phyloP scores from a whole-genome alignment of 2,797 vertebrate species.

The Todus mexicanus region DNA sequence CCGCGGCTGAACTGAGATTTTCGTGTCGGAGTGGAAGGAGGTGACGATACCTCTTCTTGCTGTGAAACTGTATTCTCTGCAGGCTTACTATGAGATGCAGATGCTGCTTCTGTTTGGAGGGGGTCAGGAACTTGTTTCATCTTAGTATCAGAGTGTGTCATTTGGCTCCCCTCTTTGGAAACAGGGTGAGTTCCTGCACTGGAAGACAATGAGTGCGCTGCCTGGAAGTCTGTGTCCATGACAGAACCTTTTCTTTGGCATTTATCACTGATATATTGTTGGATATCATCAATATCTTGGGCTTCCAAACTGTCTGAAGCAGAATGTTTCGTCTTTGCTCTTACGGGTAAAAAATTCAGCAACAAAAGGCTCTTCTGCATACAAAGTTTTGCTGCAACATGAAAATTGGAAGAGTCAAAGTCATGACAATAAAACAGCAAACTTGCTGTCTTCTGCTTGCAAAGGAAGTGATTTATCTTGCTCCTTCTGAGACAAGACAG shows the following conservation, averaged over 20 bases:
- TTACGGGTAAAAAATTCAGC: slow-evolving; percentile 82
- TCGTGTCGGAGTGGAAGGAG: slow-evolving; percentile 83
- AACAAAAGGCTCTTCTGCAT: slow-evolving; percentile 91
- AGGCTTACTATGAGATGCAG: slow-evolving; percentile 54
- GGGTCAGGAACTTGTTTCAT: slow-evolving; percentile 13
- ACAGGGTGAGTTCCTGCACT: neutral
- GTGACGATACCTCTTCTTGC: slow-evolving; percentile 77
- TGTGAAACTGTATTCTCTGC: slow-evolving; percentile 75
- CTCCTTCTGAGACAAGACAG: neutral
- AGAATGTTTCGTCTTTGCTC: slow-evolving; percentile 52
- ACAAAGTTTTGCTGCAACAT: slow-evolving; percentile 84
- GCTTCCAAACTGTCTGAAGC: slow-evolving; percentile 12
- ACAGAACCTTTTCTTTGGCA: slow-evolving; percentile 76
- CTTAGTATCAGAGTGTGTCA: neutral
- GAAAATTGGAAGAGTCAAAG: neutral
- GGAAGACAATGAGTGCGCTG: neutral
- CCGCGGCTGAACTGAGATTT: slow-evolving; percentile 86
- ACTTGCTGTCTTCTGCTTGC: neutral
- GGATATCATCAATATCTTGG: neutral
- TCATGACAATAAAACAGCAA: accelerated
- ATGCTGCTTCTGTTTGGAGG: slow-evolving; percentile 11
- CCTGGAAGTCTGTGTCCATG: slow-evolving; percentile 86
- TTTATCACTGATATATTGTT: slow-evolving; percentile 26
- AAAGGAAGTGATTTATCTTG: neutral
- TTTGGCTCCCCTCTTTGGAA: slow-evolving; percentile 5